Evolutionary conservation across 2,888 invertebrate species (phyloP).

Genomic region (Chesias legatella): DNA sequence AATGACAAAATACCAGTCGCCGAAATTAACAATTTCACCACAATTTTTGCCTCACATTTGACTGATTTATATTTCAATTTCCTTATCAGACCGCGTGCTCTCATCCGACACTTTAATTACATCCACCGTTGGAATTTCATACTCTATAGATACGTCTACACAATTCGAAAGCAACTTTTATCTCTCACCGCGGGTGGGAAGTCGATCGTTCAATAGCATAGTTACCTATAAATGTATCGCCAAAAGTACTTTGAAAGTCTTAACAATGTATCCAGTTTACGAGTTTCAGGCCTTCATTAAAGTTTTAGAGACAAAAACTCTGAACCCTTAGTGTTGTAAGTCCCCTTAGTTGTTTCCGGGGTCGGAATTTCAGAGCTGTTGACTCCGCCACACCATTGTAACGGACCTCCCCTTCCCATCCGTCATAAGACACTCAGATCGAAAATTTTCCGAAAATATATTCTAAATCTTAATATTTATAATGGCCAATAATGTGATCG

Average conservation of each 20-base stretch:
- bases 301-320: constrained; percentile 38
- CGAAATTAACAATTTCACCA: constrained; percentile 1
- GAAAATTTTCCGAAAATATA: no score
- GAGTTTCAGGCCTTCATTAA: constrained; percentile 39
- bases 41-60: background rate
- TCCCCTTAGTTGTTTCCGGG: constrained; percentile 3
- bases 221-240: constrained; percentile 9
- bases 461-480: no score
- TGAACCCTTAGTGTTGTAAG: no score
- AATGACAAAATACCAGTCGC: constrained; percentile 20
- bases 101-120: constrained; percentile 2
- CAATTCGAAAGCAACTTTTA: constrained; percentile 6
- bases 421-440: no score
- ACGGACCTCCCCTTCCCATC: no score
- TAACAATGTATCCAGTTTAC: constrained; percentile 29
- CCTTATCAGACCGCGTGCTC: background rate
- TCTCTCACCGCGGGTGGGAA: constrained; percentile 1
- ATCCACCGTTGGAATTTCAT: no score
- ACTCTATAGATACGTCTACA: background rate
- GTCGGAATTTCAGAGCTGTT: constrained; percentile 2
- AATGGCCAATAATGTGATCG: no score
- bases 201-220: constrained; percentile 21
- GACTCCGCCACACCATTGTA: no score
- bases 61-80: constrained; percentile 4
- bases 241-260: constrained; percentile 17